Base-by-base conservation (phyloP, 2,888 invertebrate species). In the Agrotis clavis region DNA sequence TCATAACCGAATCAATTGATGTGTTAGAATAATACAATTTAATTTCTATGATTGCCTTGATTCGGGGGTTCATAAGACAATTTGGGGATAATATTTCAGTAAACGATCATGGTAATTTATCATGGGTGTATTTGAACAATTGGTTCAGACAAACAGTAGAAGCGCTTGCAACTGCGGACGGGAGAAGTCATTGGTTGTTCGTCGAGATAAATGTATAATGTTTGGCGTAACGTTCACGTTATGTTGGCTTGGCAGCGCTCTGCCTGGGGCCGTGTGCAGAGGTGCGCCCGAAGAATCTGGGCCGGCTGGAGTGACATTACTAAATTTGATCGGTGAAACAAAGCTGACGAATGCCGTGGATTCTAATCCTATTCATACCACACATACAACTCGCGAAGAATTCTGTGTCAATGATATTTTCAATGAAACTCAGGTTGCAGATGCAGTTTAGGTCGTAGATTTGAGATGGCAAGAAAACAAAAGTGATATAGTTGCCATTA, bases 251-350 rank as follows among this genome's bases (percentile, higher is more conserved):
- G 96, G 96, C 96, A 95, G 88, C 94, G 91, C 63, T 68, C 88
- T 82, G 81, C 77, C 87, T 93, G 91, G 96, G 92, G 96, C 96
- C 96, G 96, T 96, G 96, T 92, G 96, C 96, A 96, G 90, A 93
- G 92, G 92, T 92, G 89, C 92, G 93, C 90, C 88, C 89, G 87
- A 90, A 87, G 94, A 94, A 96, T 95, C 94, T 95, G 94, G 95
- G 95, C 90, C 96, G 95, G 85, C 96, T 96, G 96, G 96, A 96
- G 94, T 95, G 95, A 95, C 96, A 95, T 93, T 94, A 95, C 95
- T 96, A 96, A 95, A 95, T 96, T 95, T 94, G 94, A 95, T 94
- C 93, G 87, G 89, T 88, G 91, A 89, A 93, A 95, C 94, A 95
- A 94, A 94, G 92, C 93, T 91, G 86, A 89, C 88, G 90, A 92